Conservation (phyloP, 2,888 invertebrate species). For the Gymnocheta viridis region DNA sequence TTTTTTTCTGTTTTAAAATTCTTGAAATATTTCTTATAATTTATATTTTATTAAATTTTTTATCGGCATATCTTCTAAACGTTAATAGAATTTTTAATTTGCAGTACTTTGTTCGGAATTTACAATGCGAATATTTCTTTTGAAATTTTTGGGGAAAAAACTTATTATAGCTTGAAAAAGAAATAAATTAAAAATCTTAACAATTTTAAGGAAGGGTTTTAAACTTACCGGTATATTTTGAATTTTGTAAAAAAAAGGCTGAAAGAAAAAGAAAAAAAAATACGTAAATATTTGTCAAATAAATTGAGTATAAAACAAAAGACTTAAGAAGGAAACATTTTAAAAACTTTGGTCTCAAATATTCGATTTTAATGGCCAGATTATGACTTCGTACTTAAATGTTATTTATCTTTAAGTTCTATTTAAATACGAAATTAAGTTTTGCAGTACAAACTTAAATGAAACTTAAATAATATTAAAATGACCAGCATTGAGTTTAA, state of each 20-base stretch:
- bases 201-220: background rate
- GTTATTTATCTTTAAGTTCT: too few species aligned
- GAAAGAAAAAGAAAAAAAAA: constrained; percentile 40
- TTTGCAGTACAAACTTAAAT: background rate
- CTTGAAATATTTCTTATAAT: constrained; percentile 52
- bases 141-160: constrained; percentile 29
- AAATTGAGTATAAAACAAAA: constrained; percentile 15
- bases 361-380: too few species aligned
- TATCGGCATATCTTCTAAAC: constrained; percentile 40
- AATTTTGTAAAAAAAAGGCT: constrained; percentile 25
- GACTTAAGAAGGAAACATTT: background rate
- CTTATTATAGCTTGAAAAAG: background rate
- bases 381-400: too few species aligned
- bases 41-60: constrained; percentile 50
- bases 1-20: constrained; percentile 19
- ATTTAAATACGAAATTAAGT: too few species aligned
- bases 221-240: constrained; percentile 46
- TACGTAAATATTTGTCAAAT: background rate
- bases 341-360: background rate
- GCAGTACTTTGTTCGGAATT: background rate
- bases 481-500: too few species aligned
- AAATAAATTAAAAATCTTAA: background rate
- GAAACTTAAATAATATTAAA: too few species aligned
- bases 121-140: background rate
- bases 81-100: constrained; percentile 63